Evolutionary conservation across 1,140 invertebrate species (phyloP).

Genomic region (Eciton burchellii): DNA sequence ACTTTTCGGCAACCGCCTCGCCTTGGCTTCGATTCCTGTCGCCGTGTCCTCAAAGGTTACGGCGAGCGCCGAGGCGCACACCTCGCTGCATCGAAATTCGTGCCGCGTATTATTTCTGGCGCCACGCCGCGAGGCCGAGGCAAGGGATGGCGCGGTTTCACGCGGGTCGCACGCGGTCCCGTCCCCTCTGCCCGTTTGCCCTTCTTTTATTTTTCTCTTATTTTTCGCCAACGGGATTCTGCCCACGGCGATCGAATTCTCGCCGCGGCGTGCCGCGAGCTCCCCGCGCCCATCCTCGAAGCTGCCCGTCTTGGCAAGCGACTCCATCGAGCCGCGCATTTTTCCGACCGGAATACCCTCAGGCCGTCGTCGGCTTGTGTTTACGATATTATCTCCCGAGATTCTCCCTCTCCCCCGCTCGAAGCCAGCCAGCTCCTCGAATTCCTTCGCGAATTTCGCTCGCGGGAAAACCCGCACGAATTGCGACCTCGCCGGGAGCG

Average conservation of each 20-base stretch:
- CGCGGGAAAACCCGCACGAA: too few relatives aligned
- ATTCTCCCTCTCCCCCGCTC: background rate
- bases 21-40: slow-evolving; percentile 50
- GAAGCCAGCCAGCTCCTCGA: background rate
- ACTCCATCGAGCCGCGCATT: slow-evolving; percentile 4
- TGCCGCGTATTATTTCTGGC: slow-evolving; percentile 30
- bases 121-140: background rate
- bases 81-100: slow-evolving; percentile 44
- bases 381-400: slow-evolving; percentile 20
- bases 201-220: background rate
- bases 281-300: slow-evolving; percentile 12
- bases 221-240: slow-evolving; percentile 7
- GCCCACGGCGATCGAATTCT: slow-evolving; percentile 34
- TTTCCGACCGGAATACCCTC: slow-evolving; percentile 44
- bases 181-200: too few relatives aligned
- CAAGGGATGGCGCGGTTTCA: background rate
- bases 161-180: too few relatives aligned
- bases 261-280: slow-evolving; percentile 24
- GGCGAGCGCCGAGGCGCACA: background rate
- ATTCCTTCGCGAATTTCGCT: slow-evolving; percentile 1
- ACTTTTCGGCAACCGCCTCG: slow-evolving; percentile 21
- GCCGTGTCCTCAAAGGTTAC: slow-evolving; percentile 21
- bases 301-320: slow-evolving; percentile 39
- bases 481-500: too few relatives aligned
- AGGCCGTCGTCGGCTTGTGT: slow-evolving; percentile 18